Evolutionary conservation across 2,113 vertebrate species (phyloP), one percentile per base, ranked within the genome.

Genomic region (Neopipo cinnamomea): DNA sequence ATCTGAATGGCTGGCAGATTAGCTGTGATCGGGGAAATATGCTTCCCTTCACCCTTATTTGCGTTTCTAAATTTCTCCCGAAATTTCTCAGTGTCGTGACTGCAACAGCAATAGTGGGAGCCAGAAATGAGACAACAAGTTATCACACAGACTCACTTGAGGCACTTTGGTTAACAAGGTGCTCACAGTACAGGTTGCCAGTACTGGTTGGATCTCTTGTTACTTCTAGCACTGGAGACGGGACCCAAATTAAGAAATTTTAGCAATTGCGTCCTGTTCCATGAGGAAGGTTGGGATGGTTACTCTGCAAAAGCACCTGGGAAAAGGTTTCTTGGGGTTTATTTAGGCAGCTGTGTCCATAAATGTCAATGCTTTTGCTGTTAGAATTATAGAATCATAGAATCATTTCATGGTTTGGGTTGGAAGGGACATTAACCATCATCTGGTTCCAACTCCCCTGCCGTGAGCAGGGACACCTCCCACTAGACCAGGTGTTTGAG

Each of bases 1-100:
- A 84, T 94, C 82, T 94, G 93, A 96, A 59, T 96, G 95, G 93
- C 93, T 96, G 93, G 85, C 91, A 96, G 88, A 79, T 59, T 94
- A 46, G 71, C 71, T 95, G 91, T 76, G 67, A 93, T 85, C 74
- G 73, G 77, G 55, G 73, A 93, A 96, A 96, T 79, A 62, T 11
- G n/a, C 63, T 91, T 96, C 89, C 30, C 37, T 88, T 85, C 91
- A 72, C 93, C 93, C 88, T 94, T 93, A 89, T 81, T 96, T 95
- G 67, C 91, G 89, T 85, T 96, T 42, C 88, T 88, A 91, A 97
- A 91, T 85, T 77, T 84, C 78, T 93, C 58, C 85, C 55, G 62
- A 79, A 88, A 59, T 80, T 93, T 96, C 90, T 95, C 96, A 93
- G 88, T 94, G 91, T 93, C 72, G 0, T 93, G 93, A 94, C 94